Base-by-base conservation (phyloP, 2,888 invertebrate genomes). In the Muschampia plurimacula region DNA sequence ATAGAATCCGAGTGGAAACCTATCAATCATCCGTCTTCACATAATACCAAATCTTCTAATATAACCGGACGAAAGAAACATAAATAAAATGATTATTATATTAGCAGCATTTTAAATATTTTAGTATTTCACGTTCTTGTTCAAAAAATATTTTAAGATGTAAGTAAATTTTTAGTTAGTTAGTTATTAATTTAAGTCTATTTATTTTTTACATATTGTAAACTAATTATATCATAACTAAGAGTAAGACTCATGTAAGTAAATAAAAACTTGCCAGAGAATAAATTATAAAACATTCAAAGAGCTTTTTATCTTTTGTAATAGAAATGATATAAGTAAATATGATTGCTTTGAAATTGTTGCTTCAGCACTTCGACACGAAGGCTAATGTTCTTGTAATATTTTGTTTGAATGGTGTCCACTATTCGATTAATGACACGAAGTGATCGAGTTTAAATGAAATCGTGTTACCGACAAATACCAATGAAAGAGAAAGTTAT, bases 1-100 rank as follows among this genome's bases (percentile, higher is more conserved):
- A 73, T 83, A 28, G 92, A 94, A 78, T 87, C 93, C 0, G 95
- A 94, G 81, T 95, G 95, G 95, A 94, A 92, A 78, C 95, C 95
- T 1, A 93, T 95, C 32, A 92, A 88, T 68, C 87, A 88, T n/a
- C 88, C 87, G 28, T 77, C 87, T 41, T 80, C 87, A 46, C 85
- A 85, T 80, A 87, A 83, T 79, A 81, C 76, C 59, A 86, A 86
- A 78, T 78, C 77, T 13, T 73, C 80, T 9, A 84, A 81, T 75
- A 67, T 78, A 73, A 73, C 77, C 62, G 81, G 78, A 64, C 79
- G 82, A 59, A 86, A 82, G 65, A 86, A 84, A 78, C 82, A 85
- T 79, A 77, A 84, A 78, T 82, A 80, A 77, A 68, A 65, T 22
- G 22, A 44, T 2, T 22, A 44, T 63, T 28, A 13, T 32, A 13